A percentile compares a stretch with the other conserved stretches of the same genome.
Conservation (phyloP, 2,888 invertebrate genomes). For the Brachyptera risi region DNA sequence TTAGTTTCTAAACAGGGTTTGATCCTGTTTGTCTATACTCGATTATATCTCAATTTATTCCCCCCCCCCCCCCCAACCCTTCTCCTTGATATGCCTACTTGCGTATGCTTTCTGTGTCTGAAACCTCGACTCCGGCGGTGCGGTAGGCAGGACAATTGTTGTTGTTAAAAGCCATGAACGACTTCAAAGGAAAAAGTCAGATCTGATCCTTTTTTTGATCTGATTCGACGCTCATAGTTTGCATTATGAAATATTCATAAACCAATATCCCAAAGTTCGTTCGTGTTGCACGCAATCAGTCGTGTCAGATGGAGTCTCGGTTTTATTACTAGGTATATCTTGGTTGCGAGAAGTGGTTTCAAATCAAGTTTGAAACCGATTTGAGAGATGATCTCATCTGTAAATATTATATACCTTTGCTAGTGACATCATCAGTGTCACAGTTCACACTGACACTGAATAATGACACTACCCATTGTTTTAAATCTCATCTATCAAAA, state of each 20-base stretch:
- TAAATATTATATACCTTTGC: too few relatives aligned
- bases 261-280: background rate
- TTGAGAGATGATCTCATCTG: too few relatives aligned
- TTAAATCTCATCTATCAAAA: too few relatives aligned
- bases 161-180: background rate
- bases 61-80: background rate
- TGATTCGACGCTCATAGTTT: constrained; percentile 9
- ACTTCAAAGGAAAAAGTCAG: background rate
- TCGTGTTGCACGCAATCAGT: background rate
- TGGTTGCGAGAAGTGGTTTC: too few relatives aligned
- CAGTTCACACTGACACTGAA: too few relatives aligned
- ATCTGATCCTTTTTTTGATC: constrained; percentile 6
- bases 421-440: too few relatives aligned
- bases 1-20: too few relatives aligned
- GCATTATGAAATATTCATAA: constrained; percentile 7
- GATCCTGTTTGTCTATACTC: background rate
- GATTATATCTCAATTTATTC: background rate
- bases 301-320: too few relatives aligned
- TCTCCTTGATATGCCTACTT: background rate
- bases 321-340: too few relatives aligned
- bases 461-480: too few relatives aligned
- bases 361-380: too few relatives aligned
- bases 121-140: background rate
- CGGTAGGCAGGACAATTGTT: too few relatives aligned
- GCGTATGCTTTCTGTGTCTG: background rate